These are phyloP conservation scores for Copidosoma floridanum DNA, from an alignment of 1,140 invertebrate species.

Conservation along the genomic window DNA sequence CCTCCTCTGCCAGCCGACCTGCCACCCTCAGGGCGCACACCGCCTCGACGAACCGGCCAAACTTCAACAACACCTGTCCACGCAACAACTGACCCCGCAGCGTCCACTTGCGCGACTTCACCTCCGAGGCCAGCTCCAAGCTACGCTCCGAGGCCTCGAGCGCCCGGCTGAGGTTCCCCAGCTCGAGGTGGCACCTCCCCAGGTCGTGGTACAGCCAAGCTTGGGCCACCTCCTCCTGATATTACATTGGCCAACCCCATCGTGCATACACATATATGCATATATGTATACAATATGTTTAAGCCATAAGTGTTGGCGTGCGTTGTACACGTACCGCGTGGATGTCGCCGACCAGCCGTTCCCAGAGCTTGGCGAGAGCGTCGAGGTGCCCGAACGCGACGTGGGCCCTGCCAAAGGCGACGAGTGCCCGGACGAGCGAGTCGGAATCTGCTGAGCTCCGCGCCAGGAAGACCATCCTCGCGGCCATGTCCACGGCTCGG, in stretches of 20 bases:
- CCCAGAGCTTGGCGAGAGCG: slow-evolving; percentile 35
- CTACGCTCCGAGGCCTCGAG: slow-evolving; percentile 30
- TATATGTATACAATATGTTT: neutral
- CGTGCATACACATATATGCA: neutral
- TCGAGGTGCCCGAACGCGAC: slow-evolving; percentile 40
- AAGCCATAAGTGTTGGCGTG: neutral
- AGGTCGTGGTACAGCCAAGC: slow-evolving; percentile 44
- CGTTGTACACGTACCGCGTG: neutral
- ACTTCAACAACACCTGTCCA: slow-evolving; percentile 33
- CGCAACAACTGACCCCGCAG: slow-evolving; percentile 36
- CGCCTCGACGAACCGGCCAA: slow-evolving; percentile 31
- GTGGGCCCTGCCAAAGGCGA: slow-evolving; percentile 41
- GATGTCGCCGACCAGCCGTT: slow-evolving; percentile 31
- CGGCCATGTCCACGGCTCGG: slow-evolving; percentile 31
- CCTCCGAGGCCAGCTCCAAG: slow-evolving; percentile 27
- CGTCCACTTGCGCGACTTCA: slow-evolving; percentile 39
- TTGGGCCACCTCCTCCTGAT: slow-evolving; percentile 28
- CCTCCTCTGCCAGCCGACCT: slow-evolving; percentile 20
- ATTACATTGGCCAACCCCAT: neutral
- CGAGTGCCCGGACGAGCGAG: slow-evolving; percentile 30
- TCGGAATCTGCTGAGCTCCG: slow-evolving; percentile 25
- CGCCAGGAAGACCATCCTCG: slow-evolving; percentile 33
- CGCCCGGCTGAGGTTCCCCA: slow-evolving; percentile 26
- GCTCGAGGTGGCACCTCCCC: slow-evolving; percentile 41
- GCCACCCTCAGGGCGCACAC: slow-evolving; percentile 30